Evolutionary conservation across 1,140 invertebrate genomes (phyloP).

Genomic region (Campoletis sonorensis): DNA sequence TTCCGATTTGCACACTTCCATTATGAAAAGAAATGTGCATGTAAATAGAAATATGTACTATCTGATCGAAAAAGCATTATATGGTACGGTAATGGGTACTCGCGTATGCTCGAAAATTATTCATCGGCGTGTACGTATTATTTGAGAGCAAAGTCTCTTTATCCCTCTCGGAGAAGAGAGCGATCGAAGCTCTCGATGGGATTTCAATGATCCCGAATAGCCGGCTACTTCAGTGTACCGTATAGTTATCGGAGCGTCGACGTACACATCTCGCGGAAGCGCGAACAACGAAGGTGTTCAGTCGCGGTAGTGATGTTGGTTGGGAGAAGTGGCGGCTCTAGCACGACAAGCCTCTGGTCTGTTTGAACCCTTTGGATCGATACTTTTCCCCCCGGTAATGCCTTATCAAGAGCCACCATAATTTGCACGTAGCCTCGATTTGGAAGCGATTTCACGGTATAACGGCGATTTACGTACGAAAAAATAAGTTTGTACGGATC

Average conservation of each 20-base stretch:
- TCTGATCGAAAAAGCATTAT: background rate
- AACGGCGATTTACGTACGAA: constrained; percentile 13
- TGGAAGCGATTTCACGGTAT: background rate
- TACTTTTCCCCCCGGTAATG: constrained; percentile 15
- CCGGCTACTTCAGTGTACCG: constrained; percentile 23
- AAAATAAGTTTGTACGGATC: background rate
- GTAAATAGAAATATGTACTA: no score
- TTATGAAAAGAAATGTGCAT: no score
- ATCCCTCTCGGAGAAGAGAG: background rate
- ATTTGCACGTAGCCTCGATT: constrained; percentile 19
- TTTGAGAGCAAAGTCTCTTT: constrained; percentile 19
- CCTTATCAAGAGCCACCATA: constrained; percentile 29
- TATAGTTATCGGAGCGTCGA: background rate
- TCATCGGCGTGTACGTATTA: constrained; percentile 27
- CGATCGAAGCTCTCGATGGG: constrained; percentile 27
- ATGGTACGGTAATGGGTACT: constrained; percentile 1
- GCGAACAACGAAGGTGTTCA: background rate
- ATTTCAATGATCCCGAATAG: constrained; percentile 34
- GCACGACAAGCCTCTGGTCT: constrained; percentile 16
- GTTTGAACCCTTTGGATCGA: background rate
- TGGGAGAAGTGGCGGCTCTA: background rate
- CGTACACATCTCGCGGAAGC: constrained; percentile 15
- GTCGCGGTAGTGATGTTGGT: background rate
- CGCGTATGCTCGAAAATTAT: constrained; percentile 10
- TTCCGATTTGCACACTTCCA: no score